Evolutionary conservation across 2,888 invertebrate species (phyloP), one percentile per base, ranked within the genome.

Genomic region (Blastobasis adustella): DNA sequence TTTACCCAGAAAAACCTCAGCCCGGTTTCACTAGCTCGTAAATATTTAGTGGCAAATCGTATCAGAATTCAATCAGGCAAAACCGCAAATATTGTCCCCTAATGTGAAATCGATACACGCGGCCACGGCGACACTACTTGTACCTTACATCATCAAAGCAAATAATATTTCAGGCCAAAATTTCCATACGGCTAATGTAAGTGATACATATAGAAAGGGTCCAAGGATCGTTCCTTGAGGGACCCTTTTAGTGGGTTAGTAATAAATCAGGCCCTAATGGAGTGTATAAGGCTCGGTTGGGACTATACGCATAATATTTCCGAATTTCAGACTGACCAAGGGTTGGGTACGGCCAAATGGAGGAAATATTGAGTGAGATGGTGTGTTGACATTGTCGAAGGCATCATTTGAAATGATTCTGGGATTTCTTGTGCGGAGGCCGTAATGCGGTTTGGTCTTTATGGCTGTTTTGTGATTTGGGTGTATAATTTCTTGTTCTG

Each of bases 181-280:
- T 84, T 82, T 79, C 76, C 82, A 82, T 84, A 79, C 71, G 72
- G 70, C 79, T 82, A 81, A 82, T 83, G 77, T 76, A 79, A 73
- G 72, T 77, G 73, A 80, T 81, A 77, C 69, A 73, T 75, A 76
- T 69, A 76, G 69, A 66, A 71, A 73, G 71, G 81, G 81, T 62
- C 77, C 74, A 63, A 79, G 74, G 71, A 76, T 69, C 67, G 76
- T 66, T 79, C 78, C 82, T 82, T 79, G 78, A 62, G 77, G 74
- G 79, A 85, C 82, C 82, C 85, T 85, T 85, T 85, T 85, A 84
- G 81, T 76, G 74, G 73, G 68, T 61, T 38, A 69, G 78, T 72
- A 70, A 86, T 86, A 86, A 85, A 86, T 86, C 85, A 86, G 79
- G 63, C 63, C 77, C 67, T 85, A 86, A 86, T 85, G 85, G 84